Evolutionary conservation across 2,113 vertebrate species (phyloP), one percentile per base, ranked within the genome.

Genomic region (Acrocephalus kingi): DNA sequence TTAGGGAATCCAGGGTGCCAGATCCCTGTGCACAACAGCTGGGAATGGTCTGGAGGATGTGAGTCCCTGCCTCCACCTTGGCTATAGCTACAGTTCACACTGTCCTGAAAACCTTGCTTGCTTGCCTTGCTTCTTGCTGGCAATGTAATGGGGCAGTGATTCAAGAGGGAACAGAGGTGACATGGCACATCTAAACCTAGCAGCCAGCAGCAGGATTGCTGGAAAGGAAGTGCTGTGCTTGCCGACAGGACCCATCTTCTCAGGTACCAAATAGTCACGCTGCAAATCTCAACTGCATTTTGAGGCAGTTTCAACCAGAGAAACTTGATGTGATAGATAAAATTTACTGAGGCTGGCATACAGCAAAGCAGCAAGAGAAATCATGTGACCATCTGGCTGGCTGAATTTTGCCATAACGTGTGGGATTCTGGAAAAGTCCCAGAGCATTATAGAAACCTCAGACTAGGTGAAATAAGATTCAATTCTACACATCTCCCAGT

Each of bases 341-440:
- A 56, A 76, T 69, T 73, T 58, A 49, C 43, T 51, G 78, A n/a
- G 71, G 58, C 74, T 82, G 74, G 48, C 79, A 58, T 87, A 56
- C 62, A 90, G 87, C 67, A 87, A 81, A 56, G 67, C 67, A 88
- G 78, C 55, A 85, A 41, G 82, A 92, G 67, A 85, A 93, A 92
- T 58, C 37, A 7, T 17, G 15, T 1, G 0, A 64, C 85, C 78
- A 83, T 80, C 88, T 83, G 90, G 54, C 79, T 77, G 63, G n/a
- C 18, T 85, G 63, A 69, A 73, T 80, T 43, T 62, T 83, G 63
- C 48, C 51, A 8, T 2, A 17, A 31, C 12, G 1, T 45, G 16
- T 83, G 88, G 31, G 62, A 73, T 86, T 90, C 62, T 88, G 90
- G 37, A 1, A 49, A 73, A 87, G 28, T 83, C 85, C 58, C 82